Evolutionary conservation across 2,888 invertebrate genomes (phyloP), one percentile per base, ranked within the genome.

Genomic region (Sycophila texana): DNA sequence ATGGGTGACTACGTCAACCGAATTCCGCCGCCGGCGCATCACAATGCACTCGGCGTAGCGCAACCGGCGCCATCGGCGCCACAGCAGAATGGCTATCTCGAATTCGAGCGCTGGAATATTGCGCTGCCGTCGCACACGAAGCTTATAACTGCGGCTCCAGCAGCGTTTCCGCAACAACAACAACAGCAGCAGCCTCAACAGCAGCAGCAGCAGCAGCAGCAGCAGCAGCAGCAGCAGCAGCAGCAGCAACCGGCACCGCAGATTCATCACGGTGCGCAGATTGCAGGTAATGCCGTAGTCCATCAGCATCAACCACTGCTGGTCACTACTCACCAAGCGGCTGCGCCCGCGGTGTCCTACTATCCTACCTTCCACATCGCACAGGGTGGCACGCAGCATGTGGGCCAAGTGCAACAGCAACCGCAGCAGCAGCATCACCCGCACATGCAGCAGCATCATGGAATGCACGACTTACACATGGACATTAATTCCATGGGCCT

Each of bases 101-200:
- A 96, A 89, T 95, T 95, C 86, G 96, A 95, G 86, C 92, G 95
- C 84, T 96, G 96, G 96, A 96, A 95, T 89, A 91, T 95, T 74
- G 91, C 93, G 18, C 87, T 93, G 80, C 89, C 89, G 3, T 26
- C 26, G 78, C 92, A 93, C 0, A 86, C 79, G 1, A 81, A 81
- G 16, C 20, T 81, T 14, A 55, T 79, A 14, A 85, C 76, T 91
- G 47, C 76, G 0, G 51, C 55, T 1, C 55, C 79, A 2, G 57
- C 20, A 14, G 20, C 57, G 10, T 67, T 63, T 13, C n/a, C 47
- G 2, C 47, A 66, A 0, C 79, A 80, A 16, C 76, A 72, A 4
- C 73, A 22, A 3, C 84, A 83, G 47, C 87, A 66, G 79, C 74
- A 67, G 10, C 39, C 65, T 0, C 78, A 80, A 16, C 76, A 75